Evolutionary conservation across 2,888 invertebrate species (phyloP), one percentile per base, ranked within the genome.

Genomic region (Clepsis dumicolana): DNA sequence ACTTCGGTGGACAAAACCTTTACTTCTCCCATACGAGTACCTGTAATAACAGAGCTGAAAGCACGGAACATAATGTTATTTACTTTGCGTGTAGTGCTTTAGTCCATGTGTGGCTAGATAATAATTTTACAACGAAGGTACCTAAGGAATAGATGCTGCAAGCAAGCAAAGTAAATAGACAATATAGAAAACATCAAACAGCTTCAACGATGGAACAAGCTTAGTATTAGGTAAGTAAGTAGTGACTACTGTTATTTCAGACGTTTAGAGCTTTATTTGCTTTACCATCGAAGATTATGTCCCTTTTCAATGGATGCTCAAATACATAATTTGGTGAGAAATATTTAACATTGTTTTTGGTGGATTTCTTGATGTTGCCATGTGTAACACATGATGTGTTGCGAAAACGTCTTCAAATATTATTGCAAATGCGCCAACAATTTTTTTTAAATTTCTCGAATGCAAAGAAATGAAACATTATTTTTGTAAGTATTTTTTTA

Each of bases 41-140:
- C 83, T 83, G 81, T 78, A 82, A 83, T 81, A 84, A 83, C 77
- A 84, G 65, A 60, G 66, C 66, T 69, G 63, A 69, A 69, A 69
- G 69, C 69, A 65, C 57, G 68, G 64, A 65, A 60, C 69, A 65
- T 69, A 69, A 69, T 69, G 69, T 64, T 69, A 69, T 69, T 69
- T 64, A 69, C 65, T 64, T 69, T 69, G 65, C 44, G 63, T 64
- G 54, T 65, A 63, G 64, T 69, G 56, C 25, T 64, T 52, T 68
- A 68, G 68, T 68, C 68, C 64, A 57, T 25, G 62, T 53, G 32
- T 57, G 53, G 68, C 64, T 44, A 53, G 63, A 64, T 68, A 48
- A 61, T 48, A 50, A 68, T 44, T 64, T 68, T 25, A 48, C 52
- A 24, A 41, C 38, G n/a, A 25, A 52, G 35, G 57, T n/a, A n/a